Conservation (phyloP, 2,888 invertebrate species). For the Bhutanitis thaidina region DNA sequence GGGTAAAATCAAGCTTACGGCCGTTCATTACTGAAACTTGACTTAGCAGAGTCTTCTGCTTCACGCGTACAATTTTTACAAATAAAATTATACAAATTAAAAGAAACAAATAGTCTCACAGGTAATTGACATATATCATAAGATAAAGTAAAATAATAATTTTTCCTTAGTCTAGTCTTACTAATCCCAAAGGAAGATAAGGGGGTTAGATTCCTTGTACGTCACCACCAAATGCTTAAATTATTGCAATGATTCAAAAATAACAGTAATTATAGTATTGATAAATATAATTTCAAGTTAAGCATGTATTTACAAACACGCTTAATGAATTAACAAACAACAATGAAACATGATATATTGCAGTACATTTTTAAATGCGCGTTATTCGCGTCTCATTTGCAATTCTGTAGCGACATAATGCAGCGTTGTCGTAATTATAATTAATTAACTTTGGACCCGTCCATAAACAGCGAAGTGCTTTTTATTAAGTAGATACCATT, state of each 20-base stretch:
- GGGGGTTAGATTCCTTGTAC: background rate
- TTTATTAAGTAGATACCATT: conserved; percentile 17
- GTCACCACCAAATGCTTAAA: background rate
- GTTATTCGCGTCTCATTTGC: conserved; percentile 37
- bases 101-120: too few species aligned
- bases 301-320: conserved; percentile 18
- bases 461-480: conserved; percentile 27
- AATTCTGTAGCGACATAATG: conserved; percentile 37
- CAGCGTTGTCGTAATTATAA: conserved; percentile 42
- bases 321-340: conserved; percentile 21
- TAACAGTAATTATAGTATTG: conserved; percentile 9
- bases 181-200: too few species aligned
- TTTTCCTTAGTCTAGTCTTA: too few species aligned
- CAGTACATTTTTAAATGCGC: conserved; percentile 27
- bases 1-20: too few species aligned
- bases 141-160: too few species aligned
- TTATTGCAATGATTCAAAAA: conserved; percentile 2
- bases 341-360: conserved; percentile 28
- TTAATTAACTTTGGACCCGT: conserved; percentile 39
- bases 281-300: conserved; percentile 15
- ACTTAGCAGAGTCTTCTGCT: too few species aligned
- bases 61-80: too few species aligned
- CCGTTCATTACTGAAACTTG: too few species aligned
- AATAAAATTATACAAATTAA: too few species aligned
- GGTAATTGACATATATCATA: too few species aligned